Evolutionary conservation across 2,113 vertebrate species (phyloP), one percentile per base, ranked within the genome.

Genomic region (Ornithorhynchus anatinus): DNA sequence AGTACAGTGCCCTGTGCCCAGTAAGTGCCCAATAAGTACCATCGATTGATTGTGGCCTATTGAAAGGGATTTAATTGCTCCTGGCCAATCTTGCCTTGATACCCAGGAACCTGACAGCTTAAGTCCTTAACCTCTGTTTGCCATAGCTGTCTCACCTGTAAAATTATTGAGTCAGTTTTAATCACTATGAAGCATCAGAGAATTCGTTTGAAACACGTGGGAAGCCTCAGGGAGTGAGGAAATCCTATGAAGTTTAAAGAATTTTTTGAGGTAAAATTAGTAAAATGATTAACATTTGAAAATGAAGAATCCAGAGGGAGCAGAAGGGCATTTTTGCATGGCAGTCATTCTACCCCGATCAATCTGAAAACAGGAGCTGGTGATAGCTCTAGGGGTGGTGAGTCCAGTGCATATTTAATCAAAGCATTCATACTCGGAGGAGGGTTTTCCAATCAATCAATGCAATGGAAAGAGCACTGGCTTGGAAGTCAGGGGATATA

Each of bases 211-310:
- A 12, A 69, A 39, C 13, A 5, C 5, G 2, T 45, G 33, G 32
- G 45, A 62, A 77, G 45, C 25, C 11, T 56, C 13, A 14, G 51
- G 29, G 32, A 12, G 38, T 57, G 52, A 42, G 53, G 38, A 75
- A 75, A 40, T 39, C 60, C 67, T 42, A 45, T 19, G 42, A 63
- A 23, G 51, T 25, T 17, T 42, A 54, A 69, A 72, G 54, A 66
- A 72, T 16, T 54, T n/a, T 57, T 51, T 53, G 3, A 66, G 33
- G 38, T 63, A 52, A 78, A 73, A 72, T 44, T 51, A 72, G 27
- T 8, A 33, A 42, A 13, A 53, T 37, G 64, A 44, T 69, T 59
- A 63, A 59, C 20, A 15, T 58, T 32, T 38, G 54, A 65, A 60
- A 75, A 72, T 65, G 38, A 33, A 36, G 37, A 71, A 35, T 61